Evolutionary conservation across 2,797 vertebrate species (phyloP).

Genomic region (Oreonectes daqikongensis): DNA sequence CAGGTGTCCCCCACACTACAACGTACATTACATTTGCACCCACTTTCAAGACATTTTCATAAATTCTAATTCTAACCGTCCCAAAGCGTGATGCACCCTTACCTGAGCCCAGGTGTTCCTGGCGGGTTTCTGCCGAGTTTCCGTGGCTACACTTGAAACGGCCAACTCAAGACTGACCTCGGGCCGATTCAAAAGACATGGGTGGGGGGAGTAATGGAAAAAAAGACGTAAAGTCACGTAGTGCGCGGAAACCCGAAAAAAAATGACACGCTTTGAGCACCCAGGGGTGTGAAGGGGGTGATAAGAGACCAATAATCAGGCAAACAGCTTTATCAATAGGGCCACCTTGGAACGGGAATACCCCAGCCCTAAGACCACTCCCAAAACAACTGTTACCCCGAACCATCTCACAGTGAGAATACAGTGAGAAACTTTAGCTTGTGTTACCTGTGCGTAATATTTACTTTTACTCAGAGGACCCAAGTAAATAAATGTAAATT

Average conservation of each 20-base stretch:
- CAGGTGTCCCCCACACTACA: background rate
- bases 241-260: slow-evolving; percentile 53
- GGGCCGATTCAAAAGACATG: slow-evolving; percentile 27
- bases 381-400: slow-evolving; percentile 59
- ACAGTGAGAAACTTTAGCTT: background rate
- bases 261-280: slow-evolving; percentile 43
- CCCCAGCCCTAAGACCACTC: slow-evolving; percentile 69
- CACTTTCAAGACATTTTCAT: background rate
- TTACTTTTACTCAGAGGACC: background rate
- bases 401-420: slow-evolving; percentile 2
- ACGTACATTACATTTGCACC: background rate
- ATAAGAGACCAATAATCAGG: slow-evolving; percentile 68
- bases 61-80: background rate
- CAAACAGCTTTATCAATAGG: slow-evolving; percentile 69
- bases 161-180: slow-evolving; percentile 53
- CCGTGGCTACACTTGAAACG: slow-evolving; percentile 53
- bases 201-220: slow-evolving; percentile 54
- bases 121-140: slow-evolving; percentile 62
- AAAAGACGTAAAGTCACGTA: slow-evolving; percentile 55
- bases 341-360: slow-evolving; percentile 78
- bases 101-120: slow-evolving; percentile 77
- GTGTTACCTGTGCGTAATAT: too few relatives aligned
- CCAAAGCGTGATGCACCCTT: slow-evolving; percentile 63
- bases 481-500: background rate
- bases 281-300: slow-evolving; percentile 51